phyloP scores from a whole-genome alignment of 2,113 vertebrate species.

The Bos taurus region DNA sequence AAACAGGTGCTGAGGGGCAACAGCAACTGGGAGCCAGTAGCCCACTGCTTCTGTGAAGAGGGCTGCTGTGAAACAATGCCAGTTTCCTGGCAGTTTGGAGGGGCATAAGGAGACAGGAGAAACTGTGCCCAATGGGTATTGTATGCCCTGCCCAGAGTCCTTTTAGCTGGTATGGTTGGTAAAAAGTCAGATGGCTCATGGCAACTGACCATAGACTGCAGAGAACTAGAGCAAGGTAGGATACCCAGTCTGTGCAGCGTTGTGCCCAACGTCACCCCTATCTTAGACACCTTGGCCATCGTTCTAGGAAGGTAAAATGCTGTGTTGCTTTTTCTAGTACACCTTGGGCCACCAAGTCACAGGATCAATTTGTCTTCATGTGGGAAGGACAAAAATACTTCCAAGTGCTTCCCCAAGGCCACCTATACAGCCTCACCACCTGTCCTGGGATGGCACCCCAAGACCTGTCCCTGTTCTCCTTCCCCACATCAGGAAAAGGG shows the following conservation, averaged over 20 bases:
- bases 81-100: not conserved
- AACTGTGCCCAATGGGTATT: not conserved
- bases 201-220: no score
- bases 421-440: not conserved
- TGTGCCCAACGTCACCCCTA: not conserved
- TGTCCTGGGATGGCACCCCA: not conserved
- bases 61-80: not conserved
- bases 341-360: not conserved
- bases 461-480: not conserved
- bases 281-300: not conserved
- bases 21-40: not conserved
- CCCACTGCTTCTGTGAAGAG: not conserved
- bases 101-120: not conserved
- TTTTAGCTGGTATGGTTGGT: not conserved
- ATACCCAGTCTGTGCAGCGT: not conserved
- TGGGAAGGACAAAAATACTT: not conserved
- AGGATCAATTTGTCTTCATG: not conserved
- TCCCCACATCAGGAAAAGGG: not conserved
- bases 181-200: not conserved
- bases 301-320: not conserved
- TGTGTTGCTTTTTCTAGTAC: not conserved
- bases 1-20: not conserved
- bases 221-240: not conserved
- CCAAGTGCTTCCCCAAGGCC: not conserved
- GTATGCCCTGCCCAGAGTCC: not conserved